Evolutionary conservation across 2,113 vertebrate species (phyloP).

Genomic region (Cheirogaleus medius): DNA sequence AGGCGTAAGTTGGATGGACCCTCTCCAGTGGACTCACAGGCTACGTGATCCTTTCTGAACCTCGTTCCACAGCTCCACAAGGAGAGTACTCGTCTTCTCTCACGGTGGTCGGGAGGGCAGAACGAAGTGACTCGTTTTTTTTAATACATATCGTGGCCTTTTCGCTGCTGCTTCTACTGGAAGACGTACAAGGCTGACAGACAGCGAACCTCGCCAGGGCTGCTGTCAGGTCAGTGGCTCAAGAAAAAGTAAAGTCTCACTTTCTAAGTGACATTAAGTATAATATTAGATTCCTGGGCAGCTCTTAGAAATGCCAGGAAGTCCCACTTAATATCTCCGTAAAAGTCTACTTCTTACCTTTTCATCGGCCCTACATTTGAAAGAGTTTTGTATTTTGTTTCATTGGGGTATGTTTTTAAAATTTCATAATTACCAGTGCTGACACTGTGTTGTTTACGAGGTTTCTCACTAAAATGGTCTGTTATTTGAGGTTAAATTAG

Average conservation of each 20-base stretch:
- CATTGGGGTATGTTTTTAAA: neutral
- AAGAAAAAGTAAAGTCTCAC: neutral
- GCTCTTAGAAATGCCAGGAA: neutral
- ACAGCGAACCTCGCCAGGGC: accelerated
- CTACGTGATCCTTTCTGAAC: neutral
- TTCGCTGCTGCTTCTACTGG: neutral
- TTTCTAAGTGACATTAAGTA: neutral
- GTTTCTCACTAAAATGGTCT: neutral
- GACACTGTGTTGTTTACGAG: neutral
- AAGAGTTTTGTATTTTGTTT: neutral
- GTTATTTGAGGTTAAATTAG: neutral
- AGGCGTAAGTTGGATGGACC: accelerated
- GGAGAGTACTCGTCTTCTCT: neutral
- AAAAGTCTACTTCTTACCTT: neutral
- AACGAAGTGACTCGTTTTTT: accelerated
- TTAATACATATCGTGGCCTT: neutral
- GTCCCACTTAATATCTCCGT: accelerated
- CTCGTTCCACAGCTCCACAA: neutral
- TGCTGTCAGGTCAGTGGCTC: neutral
- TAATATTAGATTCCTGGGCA: neutral
- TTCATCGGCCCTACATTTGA: neutral
- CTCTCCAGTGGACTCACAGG: neutral
- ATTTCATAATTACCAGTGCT: neutral
- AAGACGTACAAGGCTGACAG: neutral
- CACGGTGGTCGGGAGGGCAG: too few species aligned